Evolutionary conservation across 2,797 vertebrate species (phyloP), one percentile per base, ranked within the genome.

Genomic region (Hydrolagus colliei): DNA sequence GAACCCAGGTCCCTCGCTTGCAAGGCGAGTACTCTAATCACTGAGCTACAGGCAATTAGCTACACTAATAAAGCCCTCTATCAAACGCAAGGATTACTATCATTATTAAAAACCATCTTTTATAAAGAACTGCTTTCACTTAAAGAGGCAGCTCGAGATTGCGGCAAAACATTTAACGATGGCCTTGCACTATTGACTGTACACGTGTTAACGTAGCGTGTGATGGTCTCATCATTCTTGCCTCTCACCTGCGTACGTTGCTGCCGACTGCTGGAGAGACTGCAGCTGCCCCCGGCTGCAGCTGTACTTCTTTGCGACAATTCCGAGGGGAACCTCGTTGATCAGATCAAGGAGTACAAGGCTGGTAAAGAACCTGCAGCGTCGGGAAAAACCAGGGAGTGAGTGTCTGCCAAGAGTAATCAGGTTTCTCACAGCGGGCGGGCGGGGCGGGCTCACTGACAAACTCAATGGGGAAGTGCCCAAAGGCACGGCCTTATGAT

Each of bases 241-340:
- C 68, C 79, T 89, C 90, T 89, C 88, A 96, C 98, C 97, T 92
- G 98, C 96, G 82, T 98, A 99, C 68, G 96, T 96, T 86, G 97
- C 97, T 85, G 98, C 96, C 88, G 98, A 98, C 85, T 99, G 98
- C 88, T 99, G 98, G 78, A 99, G 95, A 88, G 98, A 99, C 35
- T 99, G 97, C 88, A 99, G 93, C 89, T 99, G 98, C 27, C 98
- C 98, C 88, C 96, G 96, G 89, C 88, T 99, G 87, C 98, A 99
- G 88, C 95, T 94, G 5, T 96, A 99, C 89, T 97, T 99, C 75
- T 95, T 94, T 67, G 95, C 95, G 86, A 98, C 95, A 74, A 92
- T 90, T 87, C 94, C 95, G 87, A 99, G 91, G 87, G 97, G 95
- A 86, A 96, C 92, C 90, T 99, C 98, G 3, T 92, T 96, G 88